These are phyloP conservation scores for Thryonomys swinderianus DNA, from an alignment of 2,113 vertebrate genomes.

Conservation along the genomic window DNA sequence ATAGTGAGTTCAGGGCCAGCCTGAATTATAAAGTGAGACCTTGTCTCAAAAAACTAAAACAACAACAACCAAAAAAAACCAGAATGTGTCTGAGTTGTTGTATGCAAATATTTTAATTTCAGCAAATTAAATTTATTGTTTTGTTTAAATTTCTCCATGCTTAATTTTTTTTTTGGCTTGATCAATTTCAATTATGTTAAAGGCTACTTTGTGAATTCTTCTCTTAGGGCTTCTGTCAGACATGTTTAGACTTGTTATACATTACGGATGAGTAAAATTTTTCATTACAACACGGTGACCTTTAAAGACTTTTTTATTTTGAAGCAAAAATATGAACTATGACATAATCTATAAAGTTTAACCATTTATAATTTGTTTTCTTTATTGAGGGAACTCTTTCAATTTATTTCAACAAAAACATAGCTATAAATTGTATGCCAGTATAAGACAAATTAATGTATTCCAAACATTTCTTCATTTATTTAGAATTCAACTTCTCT, in stretches of 20 bases:
- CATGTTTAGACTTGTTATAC: slow-evolving; percentile 2
- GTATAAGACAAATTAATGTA: slow-evolving; percentile 33
- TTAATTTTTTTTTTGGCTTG: slow-evolving; percentile 19
- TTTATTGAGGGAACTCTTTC: background rate
- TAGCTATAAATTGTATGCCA: background rate
- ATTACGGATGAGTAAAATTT: background rate
- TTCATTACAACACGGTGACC: background rate
- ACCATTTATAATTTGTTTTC: slow-evolving; percentile 23
- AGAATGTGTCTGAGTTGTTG: background rate
- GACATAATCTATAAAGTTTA: background rate
- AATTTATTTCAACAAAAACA: slow-evolving; percentile 4
- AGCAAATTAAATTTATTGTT: background rate
- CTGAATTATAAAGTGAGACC: too few relatives aligned
- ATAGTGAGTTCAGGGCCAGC: too few relatives aligned
- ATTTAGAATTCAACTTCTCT: slow-evolving; percentile 36
- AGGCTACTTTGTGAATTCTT: slow-evolving; percentile 28
- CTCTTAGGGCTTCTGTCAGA: background rate
- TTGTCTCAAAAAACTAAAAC: too few relatives aligned
- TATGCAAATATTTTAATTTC: background rate
- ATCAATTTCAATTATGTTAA: background rate
- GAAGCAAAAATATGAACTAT: slow-evolving; percentile 26
- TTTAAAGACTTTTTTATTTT: slow-evolving; percentile 32
- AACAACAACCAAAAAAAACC: too few relatives aligned
- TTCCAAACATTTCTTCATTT: slow-evolving; percentile 12
- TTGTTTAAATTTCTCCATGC: slow-evolving; percentile 1